Base-by-base conservation (phyloP, 2,113 vertebrate genomes). In the Theropithecus gelada region DNA sequence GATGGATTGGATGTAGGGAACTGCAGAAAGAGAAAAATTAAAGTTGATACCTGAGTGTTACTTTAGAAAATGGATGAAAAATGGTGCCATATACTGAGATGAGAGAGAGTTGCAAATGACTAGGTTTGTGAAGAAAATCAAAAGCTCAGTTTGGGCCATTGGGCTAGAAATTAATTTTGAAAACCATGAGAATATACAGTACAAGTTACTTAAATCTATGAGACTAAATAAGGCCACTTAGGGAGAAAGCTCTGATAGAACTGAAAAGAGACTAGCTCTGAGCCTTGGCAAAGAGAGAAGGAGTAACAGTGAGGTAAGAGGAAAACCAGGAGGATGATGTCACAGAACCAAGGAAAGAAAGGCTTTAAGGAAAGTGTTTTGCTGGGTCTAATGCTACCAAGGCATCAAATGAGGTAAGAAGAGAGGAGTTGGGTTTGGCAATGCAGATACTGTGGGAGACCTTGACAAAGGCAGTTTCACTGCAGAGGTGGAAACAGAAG, bases 121-220 rank as follows among this genome's bases (percentile, higher is more conserved):
- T 22, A 88, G 68, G 50, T 72, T 81, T 93, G 40, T 73, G 23
- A 80, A 87, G n/a, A 90, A 90, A 90, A 87, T 79, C 6, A 9
- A 57, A 94, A 93, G 45, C 83, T 64, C 43, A 12, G 16, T 85
- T 81, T 89, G 57, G 52, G 38, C 45, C 52, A 84, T 5, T 64
- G 30, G 40, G 7, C 64, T 80, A 52, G n/a, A 93, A 88, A 93
- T 76, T 88, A 64, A 72, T 40, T 91, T 84, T 84, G 70, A 96
- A 93, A 96, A 9, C 4, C 6, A 23, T 64, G 86, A 45, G 68
- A 23, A 9, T 45, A 48, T 64, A 55, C 75, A 48, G 75, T 78
- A 48, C 75, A 91, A 84, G 25, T 32, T 10, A 38, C 23, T 68
- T 80, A 83, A 80, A 88, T 59, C 40, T 32, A 72, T 61, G 48